Percentiles rank a stretch among this genome's conserved stretches.
phyloP scores from a whole-genome alignment of 2,113 vertebrate species.

The Saguinus midas region DNA sequence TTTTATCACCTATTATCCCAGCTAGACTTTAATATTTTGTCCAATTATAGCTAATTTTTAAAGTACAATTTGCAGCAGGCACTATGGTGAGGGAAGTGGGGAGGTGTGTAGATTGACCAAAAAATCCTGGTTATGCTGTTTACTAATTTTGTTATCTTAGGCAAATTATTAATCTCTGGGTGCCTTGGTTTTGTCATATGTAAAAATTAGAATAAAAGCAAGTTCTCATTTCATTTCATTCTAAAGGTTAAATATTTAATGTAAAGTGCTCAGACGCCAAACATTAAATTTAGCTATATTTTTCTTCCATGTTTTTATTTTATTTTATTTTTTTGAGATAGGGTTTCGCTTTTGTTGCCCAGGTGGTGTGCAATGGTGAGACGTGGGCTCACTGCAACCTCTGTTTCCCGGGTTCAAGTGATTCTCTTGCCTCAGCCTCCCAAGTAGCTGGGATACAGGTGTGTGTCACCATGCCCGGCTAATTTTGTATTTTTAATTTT shows the following conservation, averaged over 20 bases:
- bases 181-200: background rate
- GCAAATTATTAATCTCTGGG: slow-evolving; percentile 35
- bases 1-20: background rate
- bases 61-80: slow-evolving; percentile 6
- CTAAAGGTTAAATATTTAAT: slow-evolving; percentile 5
- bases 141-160: slow-evolving; percentile 1
- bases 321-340: no score
- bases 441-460: no score
- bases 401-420: no score
- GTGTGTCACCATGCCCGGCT: no score
- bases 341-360: no score
- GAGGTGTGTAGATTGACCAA: background rate
- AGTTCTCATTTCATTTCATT: background rate
- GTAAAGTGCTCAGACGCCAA: background rate
- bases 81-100: background rate
- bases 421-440: no score
- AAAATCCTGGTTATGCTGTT: background rate
- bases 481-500: no score
- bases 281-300: background rate
- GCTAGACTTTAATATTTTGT: background rate
- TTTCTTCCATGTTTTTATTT: background rate
- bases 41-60: background rate
- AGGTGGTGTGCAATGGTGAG: no score
- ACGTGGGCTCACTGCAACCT: no score
- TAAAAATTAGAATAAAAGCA: background rate